A percentile compares a stretch with the other conserved stretches of the same genome.
phyloP scores from a whole-genome alignment of 2,797 vertebrate genomes.

The Vespertilio murinus region DNA sequence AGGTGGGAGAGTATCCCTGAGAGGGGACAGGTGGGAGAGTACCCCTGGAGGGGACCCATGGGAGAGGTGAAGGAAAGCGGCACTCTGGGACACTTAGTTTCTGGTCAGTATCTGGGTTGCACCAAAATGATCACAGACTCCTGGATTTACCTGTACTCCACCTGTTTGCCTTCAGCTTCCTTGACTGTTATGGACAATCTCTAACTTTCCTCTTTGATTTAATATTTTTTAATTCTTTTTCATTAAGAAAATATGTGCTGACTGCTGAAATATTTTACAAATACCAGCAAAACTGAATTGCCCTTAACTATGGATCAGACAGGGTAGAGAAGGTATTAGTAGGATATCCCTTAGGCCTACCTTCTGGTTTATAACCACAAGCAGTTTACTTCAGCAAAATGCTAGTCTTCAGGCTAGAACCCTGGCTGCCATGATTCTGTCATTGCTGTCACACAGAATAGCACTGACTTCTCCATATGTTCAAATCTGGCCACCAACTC shows the following conservation, averaged over 20 bases:
- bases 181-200: not conserved
- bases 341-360: not conserved
- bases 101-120: not conserved
- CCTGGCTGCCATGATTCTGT: not conserved
- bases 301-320: not conserved
- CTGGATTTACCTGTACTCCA: not conserved
- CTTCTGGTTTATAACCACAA: not conserved
- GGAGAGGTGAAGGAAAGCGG: not conserved
- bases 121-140: not conserved
- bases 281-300: not conserved
- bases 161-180: not conserved
- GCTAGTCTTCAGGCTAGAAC: not conserved
- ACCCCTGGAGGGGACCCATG: not conserved
- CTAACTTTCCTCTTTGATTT: not conserved
- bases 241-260: not conserved
- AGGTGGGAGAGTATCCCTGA: too few relatives aligned
- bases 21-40: too few relatives aligned
- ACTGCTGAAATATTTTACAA: not conserved
- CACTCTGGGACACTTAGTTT: not conserved
- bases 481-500: not conserved
- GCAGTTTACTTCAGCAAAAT: not conserved
- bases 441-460: not conserved
- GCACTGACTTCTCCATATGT: not conserved
- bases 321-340: rapidly evolving
- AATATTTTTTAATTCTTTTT: not conserved